phyloP scores from a whole-genome alignment of 2,113 vertebrate genomes.

The Aegotheles bennettii region DNA sequence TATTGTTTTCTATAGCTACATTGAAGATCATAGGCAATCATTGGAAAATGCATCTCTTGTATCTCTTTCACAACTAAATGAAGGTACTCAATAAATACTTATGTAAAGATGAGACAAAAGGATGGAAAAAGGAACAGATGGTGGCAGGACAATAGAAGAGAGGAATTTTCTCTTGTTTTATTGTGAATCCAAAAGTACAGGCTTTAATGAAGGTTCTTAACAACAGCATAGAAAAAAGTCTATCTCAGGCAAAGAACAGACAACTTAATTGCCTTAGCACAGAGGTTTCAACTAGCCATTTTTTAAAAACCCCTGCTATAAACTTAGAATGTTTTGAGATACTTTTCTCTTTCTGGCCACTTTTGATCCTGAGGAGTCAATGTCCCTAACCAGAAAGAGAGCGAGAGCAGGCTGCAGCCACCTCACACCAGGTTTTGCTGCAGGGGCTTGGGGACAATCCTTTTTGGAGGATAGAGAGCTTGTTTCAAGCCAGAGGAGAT shows the following conservation, averaged over 20 bases:
- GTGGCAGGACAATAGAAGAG: not conserved
- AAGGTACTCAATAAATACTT: not conserved
- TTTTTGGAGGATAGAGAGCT: not conserved
- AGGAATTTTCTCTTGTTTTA: not conserved
- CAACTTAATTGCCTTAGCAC: not conserved
- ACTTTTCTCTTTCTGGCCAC: not conserved
- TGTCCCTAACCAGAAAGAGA: not conserved
- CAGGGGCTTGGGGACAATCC: accelerated
- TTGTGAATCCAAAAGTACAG: not conserved
- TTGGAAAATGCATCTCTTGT: not conserved
- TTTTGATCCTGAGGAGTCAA: not conserved
- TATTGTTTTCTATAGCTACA: not conserved
- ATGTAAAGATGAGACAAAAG: not conserved
- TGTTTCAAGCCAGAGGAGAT: not conserved
- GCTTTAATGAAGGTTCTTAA: not conserved
- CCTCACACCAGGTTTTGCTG: not conserved
- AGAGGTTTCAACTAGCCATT: not conserved
- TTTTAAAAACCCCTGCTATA: not conserved
- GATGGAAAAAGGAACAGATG: not conserved
- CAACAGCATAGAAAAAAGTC: accelerated
- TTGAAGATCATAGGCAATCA: not conserved
- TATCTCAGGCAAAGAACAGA: not conserved
- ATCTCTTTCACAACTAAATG: not conserved
- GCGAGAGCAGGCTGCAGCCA: accelerated
- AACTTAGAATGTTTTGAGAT: not conserved